A percentile compares a stretch with the other conserved stretches of the same genome.
Evolutionary conservation across 2,113 vertebrate genomes (phyloP).

Genomic region (Leucopsar rothschildi): DNA sequence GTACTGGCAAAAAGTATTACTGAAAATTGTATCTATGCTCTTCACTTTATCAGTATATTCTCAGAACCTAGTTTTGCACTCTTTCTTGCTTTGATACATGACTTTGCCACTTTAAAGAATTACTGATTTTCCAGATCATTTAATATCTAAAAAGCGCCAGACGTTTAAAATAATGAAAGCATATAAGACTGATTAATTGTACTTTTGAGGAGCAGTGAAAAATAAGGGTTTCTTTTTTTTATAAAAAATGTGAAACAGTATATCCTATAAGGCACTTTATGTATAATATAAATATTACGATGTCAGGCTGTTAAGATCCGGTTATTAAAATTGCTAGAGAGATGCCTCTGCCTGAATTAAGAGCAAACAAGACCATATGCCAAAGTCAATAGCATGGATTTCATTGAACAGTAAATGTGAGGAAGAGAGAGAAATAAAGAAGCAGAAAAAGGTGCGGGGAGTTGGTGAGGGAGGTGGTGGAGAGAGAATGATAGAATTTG

Average conservation of each 20-base stretch:
- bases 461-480: no score
- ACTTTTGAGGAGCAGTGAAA: not conserved
- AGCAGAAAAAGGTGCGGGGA: accelerated
- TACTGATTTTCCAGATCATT: not conserved
- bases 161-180: not conserved
- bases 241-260: not conserved
- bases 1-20: not conserved
- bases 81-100: not conserved
- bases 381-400: not conserved
- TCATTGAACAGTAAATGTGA: not conserved
- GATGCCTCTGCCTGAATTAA: not conserved
- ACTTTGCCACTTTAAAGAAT: not conserved
- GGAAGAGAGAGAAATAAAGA: not conserved
- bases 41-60: not conserved
- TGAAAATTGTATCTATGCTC: not conserved
- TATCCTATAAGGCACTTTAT: not conserved
- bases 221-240: not conserved
- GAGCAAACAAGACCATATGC: not conserved
- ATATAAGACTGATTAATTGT: not conserved
- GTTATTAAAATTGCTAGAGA: not conserved
- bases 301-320: not conserved
- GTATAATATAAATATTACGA: not conserved
- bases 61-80: not conserved
- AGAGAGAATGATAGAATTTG: not conserved
- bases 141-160: not conserved